These are phyloP conservation scores for Centrocercus urophasianus DNA, from an alignment of 2,113 vertebrate genomes.

Conservation along the genomic window DNA sequence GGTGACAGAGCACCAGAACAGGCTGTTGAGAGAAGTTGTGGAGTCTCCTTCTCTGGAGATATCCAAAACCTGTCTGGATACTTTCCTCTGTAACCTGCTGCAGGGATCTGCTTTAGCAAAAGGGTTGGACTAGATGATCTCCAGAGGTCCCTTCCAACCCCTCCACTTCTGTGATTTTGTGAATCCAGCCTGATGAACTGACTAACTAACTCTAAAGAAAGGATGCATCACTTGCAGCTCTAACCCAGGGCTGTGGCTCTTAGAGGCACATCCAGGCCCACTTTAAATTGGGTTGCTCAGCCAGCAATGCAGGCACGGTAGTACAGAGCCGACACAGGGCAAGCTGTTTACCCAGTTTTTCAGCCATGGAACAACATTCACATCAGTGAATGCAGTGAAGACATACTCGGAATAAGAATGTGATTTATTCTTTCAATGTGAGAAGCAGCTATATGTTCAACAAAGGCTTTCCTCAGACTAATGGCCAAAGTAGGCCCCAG, in stretches of 20 bases:
- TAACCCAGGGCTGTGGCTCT: fast-evolving
- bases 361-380: slow-evolving; percentile 60
- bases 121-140: not conserved
- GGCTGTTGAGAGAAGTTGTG: not conserved
- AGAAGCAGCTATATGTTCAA: slow-evolving; percentile 68
- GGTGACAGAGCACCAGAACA: not conserved
- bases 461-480: slow-evolving; percentile 66
- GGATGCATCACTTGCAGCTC: not conserved
- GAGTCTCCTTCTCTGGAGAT: not conserved
- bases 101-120: not conserved
- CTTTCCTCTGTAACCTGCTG: not conserved
- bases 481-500: slow-evolving; percentile 61
- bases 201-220: not conserved
- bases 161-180: not conserved
- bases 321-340: not conserved
- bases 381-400: slow-evolving; percentile 49
- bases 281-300: slow-evolving; percentile 32
- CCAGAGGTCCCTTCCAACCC: not conserved
- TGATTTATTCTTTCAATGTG: slow-evolving; percentile 66
- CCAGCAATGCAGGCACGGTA: not conserved
- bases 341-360: slow-evolving; percentile 60
- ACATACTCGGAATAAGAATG: slow-evolving; percentile 70
- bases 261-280: not conserved
- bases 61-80: not conserved
- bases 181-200: not conserved